Evolutionary conservation across 2,888 invertebrate genomes (phyloP).

Genomic region (Lomographa bimaculata): DNA sequence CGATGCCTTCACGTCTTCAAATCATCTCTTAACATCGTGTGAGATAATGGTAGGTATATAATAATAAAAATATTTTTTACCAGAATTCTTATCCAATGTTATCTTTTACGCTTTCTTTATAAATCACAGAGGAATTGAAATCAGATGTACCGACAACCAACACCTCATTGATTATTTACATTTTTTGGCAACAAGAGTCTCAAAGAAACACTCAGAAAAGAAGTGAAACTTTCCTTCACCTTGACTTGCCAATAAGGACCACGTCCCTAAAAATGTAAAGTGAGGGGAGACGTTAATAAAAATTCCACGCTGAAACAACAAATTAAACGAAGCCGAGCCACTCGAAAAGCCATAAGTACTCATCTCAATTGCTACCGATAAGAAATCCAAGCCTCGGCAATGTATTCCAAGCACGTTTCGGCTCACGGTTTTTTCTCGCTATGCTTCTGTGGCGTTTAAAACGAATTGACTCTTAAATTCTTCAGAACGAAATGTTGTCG

Average conservation of each 20-base stretch:
- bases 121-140: too few relatives aligned
- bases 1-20: too few relatives aligned
- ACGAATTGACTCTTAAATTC: conserved; percentile 83
- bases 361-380: conserved; percentile 83
- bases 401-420: conserved; percentile 82
- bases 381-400: conserved; percentile 81
- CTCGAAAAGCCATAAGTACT: conserved; percentile 84
- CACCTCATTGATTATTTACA: conserved; percentile 15
- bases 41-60: too few relatives aligned
- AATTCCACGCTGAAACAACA: conserved; percentile 83
- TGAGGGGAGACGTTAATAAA: conserved; percentile 81
- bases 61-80: too few relatives aligned
- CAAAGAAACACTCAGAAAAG: conserved; percentile 44
- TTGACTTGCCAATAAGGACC: conserved; percentile 61
- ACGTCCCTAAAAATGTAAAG: conserved; percentile 70
- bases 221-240: conserved; percentile 57
- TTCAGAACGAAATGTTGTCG: conserved; percentile 80
- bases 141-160: conserved; percentile 1
- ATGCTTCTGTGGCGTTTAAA: conserved; percentile 78
- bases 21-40: too few relatives aligned
- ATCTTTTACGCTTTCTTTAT: too few relatives aligned
- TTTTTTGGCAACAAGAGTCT: conserved; percentile 27
- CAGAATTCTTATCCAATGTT: too few relatives aligned
- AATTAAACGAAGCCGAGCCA: conserved; percentile 83
- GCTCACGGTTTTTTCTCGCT: conserved; percentile 80